A percentile compares a stretch with the other conserved stretches of the same genome.
Conservation (phyloP, 30 jellyfish, hydroid and myxozoan genomes). For the Rhopilema esculentum region DNA sequence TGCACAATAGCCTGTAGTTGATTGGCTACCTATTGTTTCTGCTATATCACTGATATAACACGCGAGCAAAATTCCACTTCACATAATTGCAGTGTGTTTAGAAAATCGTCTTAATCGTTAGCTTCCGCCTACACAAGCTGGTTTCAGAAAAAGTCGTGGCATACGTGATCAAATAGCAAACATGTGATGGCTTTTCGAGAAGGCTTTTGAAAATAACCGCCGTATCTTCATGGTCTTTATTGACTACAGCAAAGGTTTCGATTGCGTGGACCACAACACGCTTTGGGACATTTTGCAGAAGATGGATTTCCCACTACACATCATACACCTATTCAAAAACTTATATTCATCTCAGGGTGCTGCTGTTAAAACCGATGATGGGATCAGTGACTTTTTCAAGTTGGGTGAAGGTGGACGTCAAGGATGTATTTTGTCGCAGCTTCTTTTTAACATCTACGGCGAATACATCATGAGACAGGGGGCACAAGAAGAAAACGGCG, state of each 20-base stretch:
- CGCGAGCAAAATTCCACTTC: constrained; percentile 31
- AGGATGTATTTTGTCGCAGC: constrained; percentile 30
- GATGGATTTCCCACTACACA: constrained; percentile 23
- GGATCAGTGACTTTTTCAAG: neutral
- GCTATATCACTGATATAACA: constrained; percentile 25
- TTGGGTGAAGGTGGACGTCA: constrained; percentile 27
- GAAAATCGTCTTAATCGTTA: neutral
- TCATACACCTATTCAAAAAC: neutral
- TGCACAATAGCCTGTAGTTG: no score
- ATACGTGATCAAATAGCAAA: neutral
- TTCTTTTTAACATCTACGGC: constrained; percentile 17
- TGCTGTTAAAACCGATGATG: neutral
- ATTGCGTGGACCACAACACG: constrained; percentile 34
- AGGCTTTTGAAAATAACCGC: neutral
- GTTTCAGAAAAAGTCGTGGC: constrained; percentile 9
- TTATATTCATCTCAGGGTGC: neutral
- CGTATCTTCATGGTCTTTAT: neutral
- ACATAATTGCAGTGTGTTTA: constrained; percentile 1
- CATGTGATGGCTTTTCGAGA: neutral
- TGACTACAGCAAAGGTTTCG: constrained; percentile 46
- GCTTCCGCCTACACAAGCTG: neutral
- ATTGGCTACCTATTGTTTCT: no score
- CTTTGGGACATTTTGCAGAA: neutral
- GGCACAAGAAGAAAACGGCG: constrained; percentile 14
- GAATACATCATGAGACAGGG: constrained; percentile 34